Evolutionary conservation across 2,113 vertebrate species (phyloP).

Genomic region (Semnornis frantzii): DNA sequence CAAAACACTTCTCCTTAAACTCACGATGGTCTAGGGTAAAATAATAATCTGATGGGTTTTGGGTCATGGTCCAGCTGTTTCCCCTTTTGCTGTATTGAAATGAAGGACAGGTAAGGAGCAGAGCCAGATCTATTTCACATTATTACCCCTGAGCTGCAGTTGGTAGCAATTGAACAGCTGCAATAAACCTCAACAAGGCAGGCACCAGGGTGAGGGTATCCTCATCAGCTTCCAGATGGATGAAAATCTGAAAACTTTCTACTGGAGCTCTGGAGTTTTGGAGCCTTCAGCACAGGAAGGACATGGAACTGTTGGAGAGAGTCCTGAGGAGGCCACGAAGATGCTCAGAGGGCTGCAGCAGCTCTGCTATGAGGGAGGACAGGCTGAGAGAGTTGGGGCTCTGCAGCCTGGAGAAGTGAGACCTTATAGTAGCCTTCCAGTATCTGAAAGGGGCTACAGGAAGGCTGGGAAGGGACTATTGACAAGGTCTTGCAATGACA

Average conservation of each 20-base stretch:
- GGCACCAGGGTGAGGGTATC: neutral
- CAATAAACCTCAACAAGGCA: neutral
- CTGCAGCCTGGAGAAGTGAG: no score
- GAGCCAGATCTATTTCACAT: neutral
- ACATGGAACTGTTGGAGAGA: no score
- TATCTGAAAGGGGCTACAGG: no score
- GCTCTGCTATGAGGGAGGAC: no score
- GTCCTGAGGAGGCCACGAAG: no score
- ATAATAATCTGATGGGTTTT: neutral
- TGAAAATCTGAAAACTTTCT: neutral
- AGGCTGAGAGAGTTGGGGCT: no score
- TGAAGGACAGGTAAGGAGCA: neutral
- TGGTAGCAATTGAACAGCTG: neutral
- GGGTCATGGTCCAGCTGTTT: neutral
- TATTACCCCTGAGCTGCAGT: neutral
- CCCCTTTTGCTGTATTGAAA: neutral
- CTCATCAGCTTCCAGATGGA: neutral
- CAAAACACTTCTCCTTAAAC: neutral
- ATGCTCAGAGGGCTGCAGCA: no score
- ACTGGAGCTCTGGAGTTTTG: neutral
- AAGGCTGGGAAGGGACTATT: no score
- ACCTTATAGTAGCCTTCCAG: no score
- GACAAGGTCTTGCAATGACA: no score
- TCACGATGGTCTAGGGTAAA: neutral
- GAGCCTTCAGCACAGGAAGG: no score